Conservation (phyloP, 2,113 vertebrate genomes). For the Callopanchax toddi region DNA sequence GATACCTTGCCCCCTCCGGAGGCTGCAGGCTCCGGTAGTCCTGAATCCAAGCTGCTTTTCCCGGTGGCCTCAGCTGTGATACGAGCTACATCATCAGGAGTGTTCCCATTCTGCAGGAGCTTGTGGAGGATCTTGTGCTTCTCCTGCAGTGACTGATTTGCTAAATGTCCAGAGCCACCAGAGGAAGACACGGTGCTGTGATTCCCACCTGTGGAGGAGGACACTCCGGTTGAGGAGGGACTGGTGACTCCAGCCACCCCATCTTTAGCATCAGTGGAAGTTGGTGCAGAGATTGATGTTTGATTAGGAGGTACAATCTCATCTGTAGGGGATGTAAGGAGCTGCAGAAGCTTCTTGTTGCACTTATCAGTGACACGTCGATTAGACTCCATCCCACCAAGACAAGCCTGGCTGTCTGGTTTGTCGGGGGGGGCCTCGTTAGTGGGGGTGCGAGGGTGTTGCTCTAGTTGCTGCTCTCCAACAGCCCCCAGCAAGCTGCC, state of each 20-base stretch:
- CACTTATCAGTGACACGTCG: constrained; percentile 86
- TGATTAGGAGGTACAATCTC: constrained; percentile 80
- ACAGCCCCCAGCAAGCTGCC: constrained; percentile 79
- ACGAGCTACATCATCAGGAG: constrained; percentile 95
- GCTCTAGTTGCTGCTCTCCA: constrained; percentile 62
- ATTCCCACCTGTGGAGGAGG: constrained; percentile 85
- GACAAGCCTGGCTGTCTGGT: constrained; percentile 86
- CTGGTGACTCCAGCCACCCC: constrained; percentile 82
- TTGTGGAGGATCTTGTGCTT: constrained; percentile 98
- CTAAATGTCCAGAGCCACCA: constrained; percentile 71
- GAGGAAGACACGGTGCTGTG: constrained; percentile 84
- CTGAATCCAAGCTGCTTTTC: constrained; percentile 82
- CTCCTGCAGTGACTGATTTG: constrained; percentile 88
- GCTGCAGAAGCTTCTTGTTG: constrained; percentile 95
- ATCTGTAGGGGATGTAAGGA: constrained; percentile 92
- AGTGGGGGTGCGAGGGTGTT: constrained; percentile 73
- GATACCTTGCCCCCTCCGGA: constrained; percentile 56
- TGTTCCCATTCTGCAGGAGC: constrained; percentile 95
- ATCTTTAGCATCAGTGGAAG: constrained; percentile 86
- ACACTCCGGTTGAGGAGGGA: constrained; percentile 91
- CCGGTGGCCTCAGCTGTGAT: constrained; percentile 97
- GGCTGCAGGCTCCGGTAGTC: constrained; percentile 83
- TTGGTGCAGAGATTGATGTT: constrained; percentile 55
- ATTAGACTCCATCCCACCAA: constrained; percentile 79
- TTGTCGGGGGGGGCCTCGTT: constrained; percentile 87